phyloP scores from a whole-genome alignment of 2,888 invertebrate genomes.

The Hemicrepidius hirtus region DNA sequence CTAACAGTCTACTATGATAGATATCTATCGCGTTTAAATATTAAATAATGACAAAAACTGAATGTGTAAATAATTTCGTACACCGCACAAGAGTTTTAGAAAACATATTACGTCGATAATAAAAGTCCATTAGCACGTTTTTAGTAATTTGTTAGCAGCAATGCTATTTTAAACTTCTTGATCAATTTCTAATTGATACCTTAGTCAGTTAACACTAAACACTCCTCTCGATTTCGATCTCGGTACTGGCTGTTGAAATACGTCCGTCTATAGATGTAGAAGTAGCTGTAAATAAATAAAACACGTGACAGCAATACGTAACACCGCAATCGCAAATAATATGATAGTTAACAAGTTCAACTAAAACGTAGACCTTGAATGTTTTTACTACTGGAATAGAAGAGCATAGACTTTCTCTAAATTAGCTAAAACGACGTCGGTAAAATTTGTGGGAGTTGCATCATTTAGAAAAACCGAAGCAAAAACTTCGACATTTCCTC shows the following conservation, averaged over 20 bases:
- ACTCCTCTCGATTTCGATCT: too few species aligned
- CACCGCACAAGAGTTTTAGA: constrained; percentile 6
- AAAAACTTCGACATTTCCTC: too few species aligned
- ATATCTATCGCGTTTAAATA: constrained; percentile 11
- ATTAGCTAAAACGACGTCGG: neutral
- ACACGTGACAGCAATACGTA: constrained; percentile 32
- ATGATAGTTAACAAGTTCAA: neutral
- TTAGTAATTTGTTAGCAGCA: neutral
- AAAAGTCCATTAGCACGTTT: constrained; percentile 21
- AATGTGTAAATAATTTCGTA: constrained; percentile 26
- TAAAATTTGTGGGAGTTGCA: too few species aligned
- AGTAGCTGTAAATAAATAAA: constrained; percentile 41
- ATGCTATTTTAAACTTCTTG: neutral
- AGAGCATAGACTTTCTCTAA: constrained; percentile 9
- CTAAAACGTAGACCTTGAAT: constrained; percentile 14
- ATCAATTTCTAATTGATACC: neutral
- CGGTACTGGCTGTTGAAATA: too few species aligned
- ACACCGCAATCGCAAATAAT: neutral
- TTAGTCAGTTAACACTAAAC: too few species aligned
- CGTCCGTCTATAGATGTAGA: neutral
- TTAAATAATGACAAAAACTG: constrained; percentile 35
- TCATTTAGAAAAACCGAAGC: too few species aligned
- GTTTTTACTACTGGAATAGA: neutral
- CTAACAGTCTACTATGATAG: constrained; percentile 5
- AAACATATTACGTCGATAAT: constrained; percentile 34